Base-by-base conservation (phyloP, 2,113 vertebrate species). In the Oceanodroma tethys region DNA sequence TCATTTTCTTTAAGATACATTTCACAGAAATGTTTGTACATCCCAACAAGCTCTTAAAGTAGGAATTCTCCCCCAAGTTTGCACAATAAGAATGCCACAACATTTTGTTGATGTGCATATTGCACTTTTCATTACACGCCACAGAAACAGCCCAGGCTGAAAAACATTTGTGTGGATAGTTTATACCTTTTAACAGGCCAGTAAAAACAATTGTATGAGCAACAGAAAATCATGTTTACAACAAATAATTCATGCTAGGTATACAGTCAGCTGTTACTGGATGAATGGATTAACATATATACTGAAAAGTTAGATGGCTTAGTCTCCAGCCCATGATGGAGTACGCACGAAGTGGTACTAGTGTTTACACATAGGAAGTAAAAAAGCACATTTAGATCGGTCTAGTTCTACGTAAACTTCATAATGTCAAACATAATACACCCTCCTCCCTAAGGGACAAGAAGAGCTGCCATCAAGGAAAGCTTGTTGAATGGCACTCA, bases 311-410 rank as follows among this genome's bases (percentile, higher is more conserved):
- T 81, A 93, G 70, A 95, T 43, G 80, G 92, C 16, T 73, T 83
- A 36, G 83, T 81, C 93, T 96, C 72, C 81, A 95, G 94, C 87
- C 93, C 52, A n/a, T 94, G 96, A 97, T 71, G 72, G 74, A 98
- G 50, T 85, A 84, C 48, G 91, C 22, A 66, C 5, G 4, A n/a
- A 88, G 76, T 75, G 40, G 67, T 86, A 88, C 88, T 75, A 52
- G 32, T 88, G 58, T 73, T 66, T 90, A 93, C 32, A 90, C 65
- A 89, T 2, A 71, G 71, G 76, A 94, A 95, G 53, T 71, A 59
- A 95, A 91, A 93, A 97, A 91, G n/a, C 58, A 95, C 32, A 93
- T 71, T 79, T 63, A 95, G 36, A 74, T 95, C 84, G 94, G 84
- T 86, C 88, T 56, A 90, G 55, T 78, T 75, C 89, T 94, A 81